Conservation (phyloP, 2,797 vertebrate species). For the Melanotaenia boesemani region DNA sequence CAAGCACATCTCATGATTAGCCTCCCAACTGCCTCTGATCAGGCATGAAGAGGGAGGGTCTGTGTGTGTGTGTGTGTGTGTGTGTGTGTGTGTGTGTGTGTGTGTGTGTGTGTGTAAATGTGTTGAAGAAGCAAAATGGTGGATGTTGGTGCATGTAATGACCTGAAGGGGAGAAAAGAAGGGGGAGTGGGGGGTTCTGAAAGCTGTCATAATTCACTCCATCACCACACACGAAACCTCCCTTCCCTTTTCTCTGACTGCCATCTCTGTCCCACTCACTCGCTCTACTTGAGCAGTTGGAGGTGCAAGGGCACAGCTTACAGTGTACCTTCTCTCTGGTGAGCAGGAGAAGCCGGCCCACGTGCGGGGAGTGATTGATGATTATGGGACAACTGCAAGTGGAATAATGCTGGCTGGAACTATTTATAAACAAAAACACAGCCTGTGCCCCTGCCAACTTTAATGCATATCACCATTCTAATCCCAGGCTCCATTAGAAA, state of each 20-base stretch:
- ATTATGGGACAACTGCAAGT: conserved; percentile 81
- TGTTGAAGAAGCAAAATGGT: conserved; percentile 37
- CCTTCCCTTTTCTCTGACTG: conserved; percentile 30
- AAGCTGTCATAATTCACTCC: conserved; percentile 61
- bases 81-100: conserved; percentile 10
- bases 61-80: conserved; percentile 1
- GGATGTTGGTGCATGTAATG: conserved; percentile 53
- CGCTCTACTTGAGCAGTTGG: conserved; percentile 64
- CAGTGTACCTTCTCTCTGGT: conserved; percentile 64
- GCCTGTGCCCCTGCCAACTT: conserved; percentile 73
- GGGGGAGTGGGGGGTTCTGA: conserved; percentile 28
- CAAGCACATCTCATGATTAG: conserved; percentile 45
- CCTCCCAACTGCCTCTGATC: conserved; percentile 56
- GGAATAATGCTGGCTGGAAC: conserved; percentile 82
- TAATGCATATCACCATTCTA: conserved; percentile 73
- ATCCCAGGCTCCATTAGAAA: conserved; percentile 73
- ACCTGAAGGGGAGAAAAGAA: conserved; percentile 36
- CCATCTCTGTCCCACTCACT: conserved; percentile 48
- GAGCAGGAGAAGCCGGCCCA: conserved; percentile 58
- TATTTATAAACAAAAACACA: conserved; percentile 87
- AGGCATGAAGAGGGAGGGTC: conserved; percentile 10
- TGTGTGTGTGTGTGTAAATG: conserved; percentile 20
- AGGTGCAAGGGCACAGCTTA: conserved; percentile 74
- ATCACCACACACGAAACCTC: conserved; percentile 36
- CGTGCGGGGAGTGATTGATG: conserved; percentile 81